A percentile compares a stretch with the other conserved stretches of the same genome.
These are phyloP conservation scores for Muscicapa striata DNA, from an alignment of 2,797 vertebrate species.

Conservation along the genomic window DNA sequence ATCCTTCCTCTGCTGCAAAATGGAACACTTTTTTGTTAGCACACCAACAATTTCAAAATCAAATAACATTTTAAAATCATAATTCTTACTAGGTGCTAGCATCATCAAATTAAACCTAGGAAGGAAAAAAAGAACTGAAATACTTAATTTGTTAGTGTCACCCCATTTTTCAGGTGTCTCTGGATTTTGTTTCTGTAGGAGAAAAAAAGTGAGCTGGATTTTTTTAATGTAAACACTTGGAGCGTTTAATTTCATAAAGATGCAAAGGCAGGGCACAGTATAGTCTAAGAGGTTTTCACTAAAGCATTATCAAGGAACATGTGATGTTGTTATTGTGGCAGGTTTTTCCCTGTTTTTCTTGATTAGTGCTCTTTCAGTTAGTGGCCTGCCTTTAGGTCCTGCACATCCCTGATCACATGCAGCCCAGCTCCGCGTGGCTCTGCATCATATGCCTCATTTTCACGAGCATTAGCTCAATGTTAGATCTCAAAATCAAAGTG, in stretches of 20 bases:
- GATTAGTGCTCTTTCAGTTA: constrained; percentile 51
- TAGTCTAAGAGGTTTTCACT: not conserved
- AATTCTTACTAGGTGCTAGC: not conserved
- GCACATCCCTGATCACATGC: constrained; percentile 49
- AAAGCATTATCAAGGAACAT: constrained; percentile 14
- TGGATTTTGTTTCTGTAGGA: not conserved
- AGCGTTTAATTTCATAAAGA: not conserved
- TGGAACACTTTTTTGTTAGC: not conserved
- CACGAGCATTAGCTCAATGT: not conserved
- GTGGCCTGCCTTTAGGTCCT: constrained; percentile 27
- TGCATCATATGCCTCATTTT: constrained; percentile 39
- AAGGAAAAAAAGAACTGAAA: not conserved
- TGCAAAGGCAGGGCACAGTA: not conserved
- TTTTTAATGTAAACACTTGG: not conserved
- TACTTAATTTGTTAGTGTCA: not conserved
- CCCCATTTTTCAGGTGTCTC: not conserved
- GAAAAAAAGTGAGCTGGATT: not conserved
- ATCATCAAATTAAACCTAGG: not conserved
- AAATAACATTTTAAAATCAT: not conserved
- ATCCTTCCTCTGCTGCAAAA: constrained; percentile 21
- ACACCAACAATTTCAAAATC: constrained; percentile 22
- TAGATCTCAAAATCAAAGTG: constrained; percentile 5
- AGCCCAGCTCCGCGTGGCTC: not conserved
- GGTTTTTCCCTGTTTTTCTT: constrained; percentile 32
- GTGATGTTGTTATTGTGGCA: constrained; percentile 22